Base-by-base conservation (phyloP, 1,140 invertebrate species). In the Drosophila lowei region DNA sequence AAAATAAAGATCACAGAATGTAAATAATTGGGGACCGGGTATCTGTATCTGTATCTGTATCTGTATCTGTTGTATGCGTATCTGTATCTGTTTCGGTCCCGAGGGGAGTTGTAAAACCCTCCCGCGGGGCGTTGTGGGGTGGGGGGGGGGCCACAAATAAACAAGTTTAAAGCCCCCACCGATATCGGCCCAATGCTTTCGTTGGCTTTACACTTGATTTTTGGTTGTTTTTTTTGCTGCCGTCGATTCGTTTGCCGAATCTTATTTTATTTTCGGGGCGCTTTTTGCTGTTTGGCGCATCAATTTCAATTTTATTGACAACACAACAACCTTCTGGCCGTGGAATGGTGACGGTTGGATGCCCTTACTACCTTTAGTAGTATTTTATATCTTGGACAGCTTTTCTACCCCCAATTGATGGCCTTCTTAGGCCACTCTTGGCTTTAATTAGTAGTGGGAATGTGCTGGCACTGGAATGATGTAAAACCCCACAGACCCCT, bases 241-340 rank as follows among this genome's bases (percentile, higher is more conserved):
- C 34, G 7, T 21, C 30, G n/a, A 25, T 13, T 38, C 34, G 18
- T 42, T n/a, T 34, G 25, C 42, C 38, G 66, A 81, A 81, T 88
- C 78, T 78, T 63, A 71, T 88, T 88, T 88, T 83, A 83, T 83
- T 88, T 88, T 53, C 77, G 68, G 81, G 76, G 55, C 62, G 80
- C 64, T 67, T 62, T 84, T 68, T 63, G 54, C 64, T 77, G 72
- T 88, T 86, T 88, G 78, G 67, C 79, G 83, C 84, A 88, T 88
- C 83, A 88, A 88, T 88, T 88, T 88, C 78, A 88, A 88, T 83
- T 88, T 86, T 86, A 86, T 88, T 88, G 79, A 88, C 78, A 88
- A 79, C 67, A 71, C 59, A 68, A 48, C 46, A 58, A 59, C 25
- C n/a, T 41, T 43, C 52, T 13, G 23, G 25, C 21, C 8, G 7